Evolutionary conservation across 2,113 vertebrate species (phyloP), one percentile per base, ranked within the genome.

Genomic region (Chloropsis hardwickii): DNA sequence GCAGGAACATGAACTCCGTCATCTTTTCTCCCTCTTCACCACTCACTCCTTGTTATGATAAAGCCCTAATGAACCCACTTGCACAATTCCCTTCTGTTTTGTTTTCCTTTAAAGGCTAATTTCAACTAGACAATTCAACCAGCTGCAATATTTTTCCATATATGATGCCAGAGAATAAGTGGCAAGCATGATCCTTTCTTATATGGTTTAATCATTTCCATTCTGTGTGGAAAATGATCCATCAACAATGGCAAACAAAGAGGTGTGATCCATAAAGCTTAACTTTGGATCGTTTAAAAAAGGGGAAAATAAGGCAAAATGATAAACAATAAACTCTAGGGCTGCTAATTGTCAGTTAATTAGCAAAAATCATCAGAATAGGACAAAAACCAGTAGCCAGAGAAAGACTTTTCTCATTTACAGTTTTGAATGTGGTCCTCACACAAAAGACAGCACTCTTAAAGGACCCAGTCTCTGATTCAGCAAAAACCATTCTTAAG

Each of bases 131-230:
- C 95, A 97, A 97, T 97, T 98, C 93, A 95, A 94, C 94, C 80
- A 95, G 96, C 96, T 94, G 97, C 96, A 97, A 86, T 97, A 97
- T 98, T 98, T 98, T 98, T 98, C 98, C 98, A 98, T 98, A 97
- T 97, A 97, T 97, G 97, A 97, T 97, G 98, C 97, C 98, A 98
- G 95, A 92, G 96, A 96, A 96, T 88, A 94, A 97, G 94, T 53
- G 35, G 95, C 91, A 93, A 97, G 94, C 35, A 84, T 80, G 97
- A 97, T 97, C 81, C 96, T 97, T 98, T 98, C 97, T 98, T 98
- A 98, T 95, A 97, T 96, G 95, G 98, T 97, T 98, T 98, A 98
- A 98, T 97, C 92, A 95, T 98, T 98, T 98, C 98, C 98, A 98
- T 96, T 97, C 96, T 95, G 94, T 96, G 96, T 95, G 97, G 97